Conservation (phyloP, 30 jellyfish, hydroid and myxozoan species). For the Turritopsis dohrnii region DNA sequence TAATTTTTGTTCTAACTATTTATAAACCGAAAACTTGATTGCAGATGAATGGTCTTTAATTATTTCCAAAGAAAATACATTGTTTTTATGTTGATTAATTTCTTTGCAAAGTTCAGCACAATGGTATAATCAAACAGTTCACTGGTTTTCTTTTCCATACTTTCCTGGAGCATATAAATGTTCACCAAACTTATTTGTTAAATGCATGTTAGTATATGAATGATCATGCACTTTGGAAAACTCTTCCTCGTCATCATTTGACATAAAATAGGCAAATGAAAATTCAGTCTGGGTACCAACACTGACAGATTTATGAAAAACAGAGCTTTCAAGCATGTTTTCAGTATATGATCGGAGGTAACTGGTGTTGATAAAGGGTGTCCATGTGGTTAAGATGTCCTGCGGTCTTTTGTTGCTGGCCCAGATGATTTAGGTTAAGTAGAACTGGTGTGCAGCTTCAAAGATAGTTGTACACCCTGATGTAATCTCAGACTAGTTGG, state of each 20-base stretch:
- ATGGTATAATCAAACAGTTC: background rate
- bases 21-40: conserved; percentile 18
- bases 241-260: background rate
- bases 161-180: background rate
- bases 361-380: no score
- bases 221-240: background rate
- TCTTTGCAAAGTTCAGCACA: background rate
- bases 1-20: conserved; percentile 38
- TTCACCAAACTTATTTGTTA: background rate
- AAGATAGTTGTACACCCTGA: no score
- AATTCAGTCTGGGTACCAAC: conserved; percentile 10
- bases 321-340: no score
- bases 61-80: conserved; percentile 33
- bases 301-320: no score
- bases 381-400: no score
- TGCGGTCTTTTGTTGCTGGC: no score
- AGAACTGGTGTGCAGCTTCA: no score
- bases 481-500: no score
- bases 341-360: no score
- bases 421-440: no score
- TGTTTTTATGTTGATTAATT: background rate
- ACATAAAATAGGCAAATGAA: background rate
- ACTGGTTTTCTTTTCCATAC: background rate
- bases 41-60: conserved; percentile 29
- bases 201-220: background rate